These are phyloP conservation scores for Enteromius fasciolatus DNA, from an alignment of 2,797 vertebrate genomes.

Conservation along the genomic window DNA sequence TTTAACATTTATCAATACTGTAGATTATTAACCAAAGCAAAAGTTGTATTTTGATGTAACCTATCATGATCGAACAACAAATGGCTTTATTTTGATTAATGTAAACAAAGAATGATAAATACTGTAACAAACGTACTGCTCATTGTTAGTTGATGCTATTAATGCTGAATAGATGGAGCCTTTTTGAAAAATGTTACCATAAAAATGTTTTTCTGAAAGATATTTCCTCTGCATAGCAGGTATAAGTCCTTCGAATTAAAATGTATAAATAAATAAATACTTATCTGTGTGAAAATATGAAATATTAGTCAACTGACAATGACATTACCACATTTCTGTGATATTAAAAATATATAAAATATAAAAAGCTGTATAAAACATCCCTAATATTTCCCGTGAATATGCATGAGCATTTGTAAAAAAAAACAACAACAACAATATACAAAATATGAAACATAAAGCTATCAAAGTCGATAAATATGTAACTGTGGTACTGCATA, in stretches of 20 bases:
- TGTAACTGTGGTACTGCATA: not conserved
- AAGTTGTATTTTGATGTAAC: not conserved
- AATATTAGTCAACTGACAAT: not conserved
- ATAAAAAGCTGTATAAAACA: not conserved
- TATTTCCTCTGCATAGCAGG: not conserved
- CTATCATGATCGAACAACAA: not conserved
- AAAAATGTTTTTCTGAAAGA: not conserved
- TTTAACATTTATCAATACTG: not conserved
- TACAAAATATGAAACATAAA: constrained; percentile 1
- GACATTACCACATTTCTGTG: not conserved
- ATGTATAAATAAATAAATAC: not conserved
- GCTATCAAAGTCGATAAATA: not conserved
- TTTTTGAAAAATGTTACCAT: not conserved
- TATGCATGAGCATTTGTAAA: not conserved
- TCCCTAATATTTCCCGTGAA: not conserved
- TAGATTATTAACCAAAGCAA: not conserved
- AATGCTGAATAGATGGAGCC: not conserved
- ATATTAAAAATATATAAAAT: not conserved
- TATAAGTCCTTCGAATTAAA: not conserved
- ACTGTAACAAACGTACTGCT: not conserved
- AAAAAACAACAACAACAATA: too few species aligned
- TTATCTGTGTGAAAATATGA: not conserved
- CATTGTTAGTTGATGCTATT: not conserved
- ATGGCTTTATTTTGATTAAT: not conserved
- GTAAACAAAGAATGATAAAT: not conserved